These are phyloP conservation scores for Dynastes grantii DNA, from an alignment of 2,888 invertebrate genomes.

Conservation along the genomic window DNA sequence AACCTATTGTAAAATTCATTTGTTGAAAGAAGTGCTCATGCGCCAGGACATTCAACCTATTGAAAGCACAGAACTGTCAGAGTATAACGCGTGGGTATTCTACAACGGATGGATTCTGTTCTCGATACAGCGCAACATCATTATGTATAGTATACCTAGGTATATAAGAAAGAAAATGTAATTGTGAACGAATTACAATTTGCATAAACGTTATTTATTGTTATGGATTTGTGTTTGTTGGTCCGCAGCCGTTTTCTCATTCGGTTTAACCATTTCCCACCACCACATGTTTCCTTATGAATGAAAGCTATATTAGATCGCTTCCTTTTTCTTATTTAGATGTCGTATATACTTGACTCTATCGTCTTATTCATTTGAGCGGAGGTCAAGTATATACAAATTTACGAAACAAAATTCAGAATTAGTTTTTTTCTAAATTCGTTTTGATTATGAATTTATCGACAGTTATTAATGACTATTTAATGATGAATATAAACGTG, in stretches of 20 bases:
- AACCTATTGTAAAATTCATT: slow-evolving; percentile 33
- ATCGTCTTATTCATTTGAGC: too few relatives aligned
- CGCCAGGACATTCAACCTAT: slow-evolving; percentile 47
- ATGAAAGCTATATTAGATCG: not conserved
- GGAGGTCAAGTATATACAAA: too few relatives aligned
- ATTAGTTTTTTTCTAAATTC: too few relatives aligned
- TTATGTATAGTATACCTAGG: slow-evolving; percentile 54
- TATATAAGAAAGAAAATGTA: slow-evolving; percentile 57
- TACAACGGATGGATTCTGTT: slow-evolving; percentile 52
- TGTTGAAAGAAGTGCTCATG: slow-evolving; percentile 40
- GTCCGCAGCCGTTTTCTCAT: slow-evolving; percentile 44
- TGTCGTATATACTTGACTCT: not conserved
- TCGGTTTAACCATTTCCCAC: slow-evolving; percentile 14
- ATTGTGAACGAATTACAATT: slow-evolving; percentile 63
- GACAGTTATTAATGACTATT: too few relatives aligned
- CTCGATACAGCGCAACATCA: slow-evolving; percentile 52
- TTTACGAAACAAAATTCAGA: too few relatives aligned
- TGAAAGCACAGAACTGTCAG: slow-evolving; percentile 33
- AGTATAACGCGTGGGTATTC: slow-evolving; percentile 55
- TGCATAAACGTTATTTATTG: slow-evolving; percentile 61
- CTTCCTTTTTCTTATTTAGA: not conserved
- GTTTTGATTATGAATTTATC: too few relatives aligned
- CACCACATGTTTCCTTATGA: slow-evolving; percentile 28
- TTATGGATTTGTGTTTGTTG: slow-evolving; percentile 47
- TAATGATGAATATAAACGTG: too few relatives aligned